A percentile compares a stretch with the other conserved stretches of the same genome.
Conservation (phyloP, 1,140 invertebrate species). For the Pogonomyrmex californicus region DNA sequence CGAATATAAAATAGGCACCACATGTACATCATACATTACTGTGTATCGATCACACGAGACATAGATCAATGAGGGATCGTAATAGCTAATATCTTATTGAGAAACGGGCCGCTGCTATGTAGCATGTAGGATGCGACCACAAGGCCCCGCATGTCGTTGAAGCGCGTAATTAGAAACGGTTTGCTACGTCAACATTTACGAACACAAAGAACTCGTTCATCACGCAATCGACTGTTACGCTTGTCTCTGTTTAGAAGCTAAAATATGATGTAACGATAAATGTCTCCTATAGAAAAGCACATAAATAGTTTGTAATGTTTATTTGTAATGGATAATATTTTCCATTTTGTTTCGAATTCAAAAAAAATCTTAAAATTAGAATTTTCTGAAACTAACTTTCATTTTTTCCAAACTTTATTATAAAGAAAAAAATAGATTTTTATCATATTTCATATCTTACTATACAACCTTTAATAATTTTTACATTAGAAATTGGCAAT, state of each 20-base stretch:
- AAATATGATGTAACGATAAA: neutral
- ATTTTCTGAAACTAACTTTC: neutral
- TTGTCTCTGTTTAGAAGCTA: constrained; percentile 17
- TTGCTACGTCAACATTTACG: constrained; percentile 49
- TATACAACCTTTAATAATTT: neutral
- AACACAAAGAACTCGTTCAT: constrained; percentile 63
- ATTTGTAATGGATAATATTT: neutral
- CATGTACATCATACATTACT: neutral
- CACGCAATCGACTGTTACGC: constrained; percentile 36
- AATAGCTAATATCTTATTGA: constrained; percentile 60
- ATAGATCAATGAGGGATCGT: constrained; percentile 58
- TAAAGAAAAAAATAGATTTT: neutral
- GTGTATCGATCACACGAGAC: neutral
- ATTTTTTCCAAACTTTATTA: neutral
- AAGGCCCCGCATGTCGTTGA: constrained; percentile 80
- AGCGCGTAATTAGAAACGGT: constrained; percentile 65
- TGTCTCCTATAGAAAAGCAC: neutral
- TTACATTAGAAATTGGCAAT: neutral
- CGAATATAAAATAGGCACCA: neutral
- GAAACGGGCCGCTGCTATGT: neutral
- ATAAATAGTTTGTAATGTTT: neutral
- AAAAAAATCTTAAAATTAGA: neutral
- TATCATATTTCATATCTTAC: neutral
- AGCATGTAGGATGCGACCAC: constrained; percentile 72
- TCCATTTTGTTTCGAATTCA: neutral